A percentile compares a stretch with the other conserved stretches of the same genome.
Evolutionary conservation across 2,113 vertebrate genomes (phyloP).

Genomic region (Phalacrocorax pelagicus): DNA sequence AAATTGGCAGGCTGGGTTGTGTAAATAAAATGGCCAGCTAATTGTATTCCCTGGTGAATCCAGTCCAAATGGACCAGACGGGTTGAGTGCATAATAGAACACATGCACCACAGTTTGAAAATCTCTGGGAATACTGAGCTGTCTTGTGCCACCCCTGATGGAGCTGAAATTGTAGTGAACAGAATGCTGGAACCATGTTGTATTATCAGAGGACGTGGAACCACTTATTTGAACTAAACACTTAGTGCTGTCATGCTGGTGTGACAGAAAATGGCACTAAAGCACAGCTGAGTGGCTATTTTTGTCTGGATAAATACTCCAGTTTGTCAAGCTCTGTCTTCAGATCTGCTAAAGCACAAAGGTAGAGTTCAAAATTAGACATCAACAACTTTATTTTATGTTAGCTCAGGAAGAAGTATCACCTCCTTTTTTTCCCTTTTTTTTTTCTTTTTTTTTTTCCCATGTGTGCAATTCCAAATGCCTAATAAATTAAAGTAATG

Average conservation of each 20-base stretch:
- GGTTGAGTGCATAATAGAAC: constrained; percentile 75
- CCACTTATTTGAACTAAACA: constrained; percentile 89
- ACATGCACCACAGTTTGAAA: constrained; percentile 76
- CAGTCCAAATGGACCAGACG: constrained; percentile 72
- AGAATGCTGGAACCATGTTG: constrained; percentile 83
- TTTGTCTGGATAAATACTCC: constrained; percentile 79
- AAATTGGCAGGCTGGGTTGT: constrained; percentile 34
- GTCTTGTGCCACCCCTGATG: constrained; percentile 73
- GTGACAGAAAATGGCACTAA: constrained; percentile 90
- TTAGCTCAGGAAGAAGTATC: constrained; percentile 1
- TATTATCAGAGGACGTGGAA: constrained; percentile 87
- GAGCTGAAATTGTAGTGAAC: constrained; percentile 78
- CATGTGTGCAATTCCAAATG: background rate
- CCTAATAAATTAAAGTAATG: background rate
- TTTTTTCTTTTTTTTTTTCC: no score
- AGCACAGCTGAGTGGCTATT: constrained; percentile 83
- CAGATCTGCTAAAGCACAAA: constrained; percentile 38
- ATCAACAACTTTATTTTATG: background rate
- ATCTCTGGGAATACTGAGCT: constrained; percentile 79
- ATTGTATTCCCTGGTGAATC: constrained; percentile 70
- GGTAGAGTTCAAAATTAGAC: constrained; percentile 25
- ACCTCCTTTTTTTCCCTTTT: background rate
- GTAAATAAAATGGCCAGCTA: constrained; percentile 61
- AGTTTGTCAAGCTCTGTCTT: constrained; percentile 72
- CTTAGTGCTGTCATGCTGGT: constrained; percentile 86